Evolutionary conservation across 2,888 invertebrate genomes (phyloP).

Genomic region (Prosopocoilus inquinatus): DNA sequence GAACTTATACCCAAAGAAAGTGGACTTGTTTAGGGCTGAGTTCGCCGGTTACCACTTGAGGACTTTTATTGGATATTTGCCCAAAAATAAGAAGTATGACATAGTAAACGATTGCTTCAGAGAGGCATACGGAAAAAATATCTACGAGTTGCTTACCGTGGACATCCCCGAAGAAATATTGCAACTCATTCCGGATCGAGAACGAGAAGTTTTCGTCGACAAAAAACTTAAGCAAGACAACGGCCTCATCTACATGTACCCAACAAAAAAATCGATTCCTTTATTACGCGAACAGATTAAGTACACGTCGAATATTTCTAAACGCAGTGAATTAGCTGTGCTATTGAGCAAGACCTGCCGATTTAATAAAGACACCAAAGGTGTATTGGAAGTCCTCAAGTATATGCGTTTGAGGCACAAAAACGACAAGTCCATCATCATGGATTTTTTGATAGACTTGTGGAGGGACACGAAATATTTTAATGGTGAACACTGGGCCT

Average conservation of each 20-base stretch:
- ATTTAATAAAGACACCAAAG: slow-evolving; percentile 1
- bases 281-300: slow-evolving; percentile 5
- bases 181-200: slow-evolving; percentile 1
- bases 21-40: not conserved
- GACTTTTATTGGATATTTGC: not conserved
- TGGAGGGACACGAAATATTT: not conserved
- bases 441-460: not conserved
- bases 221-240: slow-evolving; percentile 7
- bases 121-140: slow-evolving; percentile 4
- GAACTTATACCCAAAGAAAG: slow-evolving; percentile 7
- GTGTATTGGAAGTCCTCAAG: slow-evolving; percentile 2
- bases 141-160: slow-evolving; percentile 1
- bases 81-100: not conserved
- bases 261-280: slow-evolving; percentile 6
- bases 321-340: not conserved
- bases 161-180: not conserved
- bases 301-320: not conserved
- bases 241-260: slow-evolving; percentile 1
- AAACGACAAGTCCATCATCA: slow-evolving; percentile 6
- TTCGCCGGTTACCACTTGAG: not conserved
- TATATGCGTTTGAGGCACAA: slow-evolving; percentile 1
- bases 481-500: not conserved
- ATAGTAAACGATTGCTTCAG: slow-evolving; percentile 5
- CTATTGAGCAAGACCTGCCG: slow-evolving; percentile 3
- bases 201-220: slow-evolving; percentile 4